phyloP scores from a whole-genome alignment of 2,888 invertebrate genomes.

The Panzeria rudis region DNA sequence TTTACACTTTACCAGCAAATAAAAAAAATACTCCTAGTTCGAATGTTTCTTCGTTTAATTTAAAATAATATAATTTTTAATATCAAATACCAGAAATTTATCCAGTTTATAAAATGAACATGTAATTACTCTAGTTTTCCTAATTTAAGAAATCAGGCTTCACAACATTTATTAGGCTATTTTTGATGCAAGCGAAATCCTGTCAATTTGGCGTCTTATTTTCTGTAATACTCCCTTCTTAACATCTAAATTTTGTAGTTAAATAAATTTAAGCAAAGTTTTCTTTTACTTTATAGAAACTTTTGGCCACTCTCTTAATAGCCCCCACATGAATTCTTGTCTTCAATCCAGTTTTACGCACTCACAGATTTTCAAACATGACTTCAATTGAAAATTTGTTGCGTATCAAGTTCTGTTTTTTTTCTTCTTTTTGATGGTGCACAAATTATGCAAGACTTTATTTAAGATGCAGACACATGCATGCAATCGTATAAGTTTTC shows the following conservation, averaged over 20 bases:
- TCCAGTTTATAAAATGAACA: no score
- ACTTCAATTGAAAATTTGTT: conserved; percentile 49
- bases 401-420: conserved; percentile 49
- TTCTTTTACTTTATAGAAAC: neutral
- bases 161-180: no score
- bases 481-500: conserved; percentile 14
- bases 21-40: no score
- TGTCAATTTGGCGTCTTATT: conserved; percentile 6
- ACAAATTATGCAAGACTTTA: conserved; percentile 19
- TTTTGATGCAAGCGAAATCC: no score
- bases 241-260: neutral
- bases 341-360: conserved; percentile 68
- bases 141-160: no score
- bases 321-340: conserved; percentile 54
- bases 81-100: no score
- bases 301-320: conserved; percentile 29
- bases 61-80: no score
- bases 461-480: conserved; percentile 2
- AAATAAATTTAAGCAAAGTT: neutral
- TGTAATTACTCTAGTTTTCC: no score
- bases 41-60: no score
- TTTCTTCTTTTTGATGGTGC: conserved; percentile 19
- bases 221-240: neutral
- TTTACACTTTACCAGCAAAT: no score
- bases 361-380: conserved; percentile 48